These are phyloP conservation scores for Pygoscelis adeliae DNA, from an alignment of 2,113 vertebrate species.

Conservation along the genomic window DNA sequence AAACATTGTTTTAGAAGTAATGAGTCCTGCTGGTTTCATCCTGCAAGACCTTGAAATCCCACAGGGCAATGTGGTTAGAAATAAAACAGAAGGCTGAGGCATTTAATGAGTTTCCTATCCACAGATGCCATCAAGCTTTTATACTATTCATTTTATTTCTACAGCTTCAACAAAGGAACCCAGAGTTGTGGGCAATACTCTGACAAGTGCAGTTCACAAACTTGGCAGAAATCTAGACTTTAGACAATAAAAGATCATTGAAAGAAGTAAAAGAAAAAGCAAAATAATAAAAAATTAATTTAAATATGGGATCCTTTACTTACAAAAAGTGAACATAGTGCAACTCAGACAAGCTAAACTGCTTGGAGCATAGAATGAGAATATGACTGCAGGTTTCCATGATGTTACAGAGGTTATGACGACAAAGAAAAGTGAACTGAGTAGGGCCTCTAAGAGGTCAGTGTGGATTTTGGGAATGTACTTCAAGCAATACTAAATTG, in stretches of 20 bases:
- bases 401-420: background rate
- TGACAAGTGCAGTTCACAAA: slow-evolving; percentile 82
- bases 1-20: slow-evolving; percentile 87
- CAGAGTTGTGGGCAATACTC: slow-evolving; percentile 85
- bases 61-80: slow-evolving; percentile 83
- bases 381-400: background rate
- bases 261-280: slow-evolving; percentile 74
- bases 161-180: slow-evolving; percentile 84
- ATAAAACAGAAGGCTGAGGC: slow-evolving; percentile 85
- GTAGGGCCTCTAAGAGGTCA: background rate
- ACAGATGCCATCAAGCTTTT: slow-evolving; percentile 87
- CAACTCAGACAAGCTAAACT: slow-evolving; percentile 50
- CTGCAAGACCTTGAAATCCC: slow-evolving; percentile 83
- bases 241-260: slow-evolving; percentile 77
- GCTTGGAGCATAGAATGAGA: background rate
- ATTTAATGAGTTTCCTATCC: slow-evolving; percentile 89
- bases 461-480: background rate
- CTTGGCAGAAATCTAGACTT: slow-evolving; percentile 81
- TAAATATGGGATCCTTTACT: slow-evolving; percentile 78
- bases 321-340: slow-evolving; percentile 74
- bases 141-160: slow-evolving; percentile 87
- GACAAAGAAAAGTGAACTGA: slow-evolving; percentile 22
- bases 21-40: slow-evolving; percentile 87
- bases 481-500: background rate
- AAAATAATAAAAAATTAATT: slow-evolving; percentile 77